Evolutionary conservation across 35 echinoderm and acorn worm genomes (phyloP).

Genomic region (Holothuria glaberrima): DNA sequence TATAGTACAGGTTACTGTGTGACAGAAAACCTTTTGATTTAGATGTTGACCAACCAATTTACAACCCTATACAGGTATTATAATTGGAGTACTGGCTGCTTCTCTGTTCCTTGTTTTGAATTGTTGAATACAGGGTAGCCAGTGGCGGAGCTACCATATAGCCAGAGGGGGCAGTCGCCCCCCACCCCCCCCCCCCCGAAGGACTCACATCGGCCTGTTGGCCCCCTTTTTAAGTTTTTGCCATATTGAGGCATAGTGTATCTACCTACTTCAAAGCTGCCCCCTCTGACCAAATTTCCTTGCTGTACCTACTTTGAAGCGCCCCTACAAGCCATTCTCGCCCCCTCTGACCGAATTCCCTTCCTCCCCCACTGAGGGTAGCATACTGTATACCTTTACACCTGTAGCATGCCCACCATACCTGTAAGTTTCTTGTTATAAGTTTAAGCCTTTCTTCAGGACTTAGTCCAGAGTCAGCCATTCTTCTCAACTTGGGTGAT

Average conservation of each 20-base stretch:
- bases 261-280: neutral
- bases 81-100: too few relatives aligned
- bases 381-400: neutral
- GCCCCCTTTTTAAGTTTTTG: too few relatives aligned
- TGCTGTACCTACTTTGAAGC: too few relatives aligned
- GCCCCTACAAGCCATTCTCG: too few relatives aligned
- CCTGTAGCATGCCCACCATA: neutral
- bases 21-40: too few relatives aligned
- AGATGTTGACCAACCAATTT: too few relatives aligned
- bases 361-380: neutral
- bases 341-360: too few relatives aligned
- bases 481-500: neutral
- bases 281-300: neutral
- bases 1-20: too few relatives aligned
- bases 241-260: too few relatives aligned
- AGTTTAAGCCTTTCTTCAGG: constrained; percentile 57
- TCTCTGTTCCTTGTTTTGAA: neutral
- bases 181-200: neutral
- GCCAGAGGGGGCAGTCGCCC: too few relatives aligned
- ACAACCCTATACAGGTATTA: too few relatives aligned
- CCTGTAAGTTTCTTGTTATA: constrained; percentile 79
- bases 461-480: constrained; percentile 6
- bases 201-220: neutral
- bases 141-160: too few relatives aligned
- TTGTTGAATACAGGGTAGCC: neutral